These are phyloP conservation scores for Brachionus paranguensis DNA, from an alignment of 1,140 invertebrate genomes.

Conservation along the genomic window DNA sequence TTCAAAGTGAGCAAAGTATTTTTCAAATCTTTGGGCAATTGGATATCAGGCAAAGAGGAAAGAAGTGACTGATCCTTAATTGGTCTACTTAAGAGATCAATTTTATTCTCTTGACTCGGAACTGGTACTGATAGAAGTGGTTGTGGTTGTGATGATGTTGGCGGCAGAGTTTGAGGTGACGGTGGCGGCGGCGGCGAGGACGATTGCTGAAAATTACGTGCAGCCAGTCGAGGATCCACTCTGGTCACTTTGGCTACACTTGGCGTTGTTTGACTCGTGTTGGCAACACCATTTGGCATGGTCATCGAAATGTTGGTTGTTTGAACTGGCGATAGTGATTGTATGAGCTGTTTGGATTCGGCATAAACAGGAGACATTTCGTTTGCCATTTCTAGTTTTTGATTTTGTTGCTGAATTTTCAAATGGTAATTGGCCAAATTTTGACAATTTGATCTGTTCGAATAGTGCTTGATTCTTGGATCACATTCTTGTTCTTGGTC, in stretches of 20 bases:
- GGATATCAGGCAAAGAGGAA: conserved; percentile 5
- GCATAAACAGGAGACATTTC: conserved; percentile 1
- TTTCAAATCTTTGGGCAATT: conserved; percentile 15
- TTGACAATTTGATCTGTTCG: conserved; percentile 28
- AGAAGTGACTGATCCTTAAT: neutral
- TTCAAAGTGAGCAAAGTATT: neutral
- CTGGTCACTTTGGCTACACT: neutral
- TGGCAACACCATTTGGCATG: neutral
- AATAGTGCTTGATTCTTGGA: conserved; percentile 18
- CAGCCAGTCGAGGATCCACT: conserved; percentile 1
- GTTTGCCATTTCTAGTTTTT: neutral
- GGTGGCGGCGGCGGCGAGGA: neutral
- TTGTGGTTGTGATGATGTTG: neutral
- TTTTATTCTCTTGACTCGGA: neutral
- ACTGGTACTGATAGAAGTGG: neutral
- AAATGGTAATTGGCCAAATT: conserved; percentile 25
- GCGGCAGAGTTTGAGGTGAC: neutral
- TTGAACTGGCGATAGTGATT: neutral
- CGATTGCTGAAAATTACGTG: neutral
- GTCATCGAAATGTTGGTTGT: neutral
- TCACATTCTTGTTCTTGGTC: conserved; percentile 9
- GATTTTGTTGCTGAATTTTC: conserved; percentile 21
- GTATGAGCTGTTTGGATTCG: neutral
- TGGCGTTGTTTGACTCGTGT: neutral
- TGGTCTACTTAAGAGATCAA: neutral